Conservation (phyloP, 2,888 invertebrate genomes). For the Tetranychus truncatus region DNA sequence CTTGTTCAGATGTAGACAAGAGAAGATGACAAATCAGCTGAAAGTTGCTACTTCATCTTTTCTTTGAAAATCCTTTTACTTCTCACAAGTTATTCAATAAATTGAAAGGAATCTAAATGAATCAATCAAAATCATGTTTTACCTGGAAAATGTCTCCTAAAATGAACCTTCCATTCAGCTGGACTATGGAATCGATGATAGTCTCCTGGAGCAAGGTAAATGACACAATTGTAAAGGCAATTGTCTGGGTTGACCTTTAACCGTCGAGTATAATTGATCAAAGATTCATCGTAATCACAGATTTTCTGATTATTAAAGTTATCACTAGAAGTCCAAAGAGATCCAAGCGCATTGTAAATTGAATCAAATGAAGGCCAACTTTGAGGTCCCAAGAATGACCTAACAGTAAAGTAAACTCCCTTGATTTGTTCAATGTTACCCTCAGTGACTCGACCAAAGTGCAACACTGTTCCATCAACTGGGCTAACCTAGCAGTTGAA, state of each 20-base stretch:
- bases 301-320: neutral
- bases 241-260: constrained; percentile 15
- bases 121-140: neutral
- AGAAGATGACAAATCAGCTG: too few species aligned
- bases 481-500: constrained; percentile 47
- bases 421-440: constrained; percentile 85
- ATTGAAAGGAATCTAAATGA: neutral
- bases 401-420: constrained; percentile 75
- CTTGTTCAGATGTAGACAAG: too few species aligned
- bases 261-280: constrained; percentile 25
- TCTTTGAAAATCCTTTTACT: neutral
- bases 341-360: too few species aligned
- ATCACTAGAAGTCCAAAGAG: too few species aligned
- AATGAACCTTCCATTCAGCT: constrained; percentile 63
- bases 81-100: neutral
- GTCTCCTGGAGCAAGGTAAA: constrained; percentile 94
- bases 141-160: constrained; percentile 80
- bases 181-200: constrained; percentile 93
- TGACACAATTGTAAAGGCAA: constrained; percentile 71
- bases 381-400: constrained; percentile 58
- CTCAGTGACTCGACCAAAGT: constrained; percentile 65
- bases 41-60: too few species aligned
- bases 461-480: constrained; percentile 76
- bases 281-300: neutral
- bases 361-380: constrained; percentile 35